A percentile compares a stretch with the other conserved stretches of the same genome.
Evolutionary conservation across 2,113 vertebrate species (phyloP).

Genomic region (Glaucidium brasilianum): DNA sequence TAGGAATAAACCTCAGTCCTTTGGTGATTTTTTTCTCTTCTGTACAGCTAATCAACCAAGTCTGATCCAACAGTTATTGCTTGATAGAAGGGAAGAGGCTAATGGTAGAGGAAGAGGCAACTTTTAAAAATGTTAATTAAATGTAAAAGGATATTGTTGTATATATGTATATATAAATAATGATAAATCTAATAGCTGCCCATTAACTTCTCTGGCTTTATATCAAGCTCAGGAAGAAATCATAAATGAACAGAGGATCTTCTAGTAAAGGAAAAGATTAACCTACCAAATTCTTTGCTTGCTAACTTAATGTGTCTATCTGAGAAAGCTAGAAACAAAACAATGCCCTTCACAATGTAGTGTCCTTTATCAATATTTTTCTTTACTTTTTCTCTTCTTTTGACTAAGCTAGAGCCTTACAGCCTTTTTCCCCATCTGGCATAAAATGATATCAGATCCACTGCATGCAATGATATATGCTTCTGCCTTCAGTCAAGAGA

Average conservation of each 20-base stretch:
- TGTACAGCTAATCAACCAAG: neutral
- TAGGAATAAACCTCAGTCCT: neutral
- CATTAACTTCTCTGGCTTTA: neutral
- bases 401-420: constrained; percentile 59
- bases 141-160: neutral
- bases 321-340: neutral
- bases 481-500: constrained; percentile 72
- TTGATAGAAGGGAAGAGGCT: constrained; percentile 3
- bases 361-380: constrained; percentile 28
- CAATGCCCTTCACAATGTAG: neutral
- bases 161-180: constrained; percentile 8
- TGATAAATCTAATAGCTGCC: constrained; percentile 9
- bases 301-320: neutral
- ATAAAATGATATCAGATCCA: constrained; percentile 74
- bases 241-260: neutral
- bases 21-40: neutral
- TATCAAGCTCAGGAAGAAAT: neutral
- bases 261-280: neutral
- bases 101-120: neutral
- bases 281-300: neutral
- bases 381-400: constrained; percentile 39
- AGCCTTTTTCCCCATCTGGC: constrained; percentile 58
- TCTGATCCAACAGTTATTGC: neutral
- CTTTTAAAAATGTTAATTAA: constrained; percentile 20
- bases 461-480: constrained; percentile 72